Percentiles rank a stretch among this genome's conserved stretches.
Evolutionary conservation across 2,113 vertebrate species (phyloP).

Genomic region (Triplophysa dalaica): DNA sequence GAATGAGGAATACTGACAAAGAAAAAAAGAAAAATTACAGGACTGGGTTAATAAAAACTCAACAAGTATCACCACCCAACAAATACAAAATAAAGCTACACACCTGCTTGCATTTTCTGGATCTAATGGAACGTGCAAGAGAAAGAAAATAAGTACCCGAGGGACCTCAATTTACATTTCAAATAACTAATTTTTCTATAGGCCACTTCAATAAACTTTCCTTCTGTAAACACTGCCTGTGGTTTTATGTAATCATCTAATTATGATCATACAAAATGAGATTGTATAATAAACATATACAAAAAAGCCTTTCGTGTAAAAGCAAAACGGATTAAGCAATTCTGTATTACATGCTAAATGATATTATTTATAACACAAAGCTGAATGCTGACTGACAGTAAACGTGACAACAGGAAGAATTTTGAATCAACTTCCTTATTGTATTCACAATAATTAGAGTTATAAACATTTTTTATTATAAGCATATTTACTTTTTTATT

Average conservation of each 20-base stretch:
- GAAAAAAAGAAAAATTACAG: no score
- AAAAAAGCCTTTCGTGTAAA: not conserved
- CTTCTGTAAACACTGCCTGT: not conserved
- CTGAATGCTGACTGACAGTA: no score
- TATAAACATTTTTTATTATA: no score
- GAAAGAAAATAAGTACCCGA: not conserved
- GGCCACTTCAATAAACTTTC: no score
- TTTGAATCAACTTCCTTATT: not conserved
- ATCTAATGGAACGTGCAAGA: not conserved
- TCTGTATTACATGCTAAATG: not conserved
- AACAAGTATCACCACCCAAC: not conserved
- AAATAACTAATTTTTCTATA: no score
- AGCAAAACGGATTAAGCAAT: not conserved
- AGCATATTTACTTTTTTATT: no score
- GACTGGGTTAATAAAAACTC: no score
- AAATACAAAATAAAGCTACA: not conserved
- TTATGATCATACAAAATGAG: not conserved
- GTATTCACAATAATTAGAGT: not conserved
- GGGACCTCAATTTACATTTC: no score
- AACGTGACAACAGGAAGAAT: conserved; percentile 7
- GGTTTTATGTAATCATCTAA: not conserved
- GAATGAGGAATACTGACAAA: no score
- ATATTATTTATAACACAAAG: not conserved
- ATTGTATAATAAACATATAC: not conserved
- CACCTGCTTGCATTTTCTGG: not conserved